Conservation (phyloP, 2,888 invertebrate genomes). For the Agriopis marginaria region DNA sequence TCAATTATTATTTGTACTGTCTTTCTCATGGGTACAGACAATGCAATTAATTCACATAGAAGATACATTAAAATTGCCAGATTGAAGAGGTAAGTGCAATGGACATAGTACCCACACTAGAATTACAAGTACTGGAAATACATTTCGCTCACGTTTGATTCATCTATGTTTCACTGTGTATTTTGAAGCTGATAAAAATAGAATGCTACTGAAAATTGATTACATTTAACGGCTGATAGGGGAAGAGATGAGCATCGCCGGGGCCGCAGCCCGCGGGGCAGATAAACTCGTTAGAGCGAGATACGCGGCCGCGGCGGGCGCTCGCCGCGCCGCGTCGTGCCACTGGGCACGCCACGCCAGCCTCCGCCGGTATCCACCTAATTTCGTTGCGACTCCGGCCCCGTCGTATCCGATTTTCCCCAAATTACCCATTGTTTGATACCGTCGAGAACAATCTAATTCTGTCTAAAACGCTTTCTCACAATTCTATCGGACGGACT, state of each 20-base stretch:
- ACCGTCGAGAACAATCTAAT: slow-evolving; percentile 72
- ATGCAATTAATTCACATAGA: neutral
- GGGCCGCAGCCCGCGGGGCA: slow-evolving; percentile 81
- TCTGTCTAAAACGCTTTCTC: slow-evolving; percentile 71
- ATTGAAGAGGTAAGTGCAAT: no score
- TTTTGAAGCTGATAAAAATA: slow-evolving; percentile 26
- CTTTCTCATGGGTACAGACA: neutral
- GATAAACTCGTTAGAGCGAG: slow-evolving; percentile 84
- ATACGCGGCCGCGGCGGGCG: slow-evolving; percentile 66
- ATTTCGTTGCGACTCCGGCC: slow-evolving; percentile 80
- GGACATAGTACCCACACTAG: no score
- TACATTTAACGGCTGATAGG: slow-evolving; percentile 72
- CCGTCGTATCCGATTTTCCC: slow-evolving; percentile 76
- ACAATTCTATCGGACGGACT: slow-evolving; percentile 57
- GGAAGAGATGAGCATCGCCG: slow-evolving; percentile 73
- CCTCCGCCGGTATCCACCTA: slow-evolving; percentile 71
- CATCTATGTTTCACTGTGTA: neutral
- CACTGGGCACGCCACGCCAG: slow-evolving; percentile 51
- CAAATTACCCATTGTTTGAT: slow-evolving; percentile 82
- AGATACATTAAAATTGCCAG: neutral
- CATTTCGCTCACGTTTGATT: neutral
- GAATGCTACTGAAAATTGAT: slow-evolving; percentile 61
- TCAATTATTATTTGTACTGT: neutral
- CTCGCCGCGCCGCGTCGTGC: slow-evolving; percentile 63
- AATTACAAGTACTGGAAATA: no score